phyloP scores from a whole-genome alignment of 2,888 invertebrate genomes.

The Leptogaster cylindrica region DNA sequence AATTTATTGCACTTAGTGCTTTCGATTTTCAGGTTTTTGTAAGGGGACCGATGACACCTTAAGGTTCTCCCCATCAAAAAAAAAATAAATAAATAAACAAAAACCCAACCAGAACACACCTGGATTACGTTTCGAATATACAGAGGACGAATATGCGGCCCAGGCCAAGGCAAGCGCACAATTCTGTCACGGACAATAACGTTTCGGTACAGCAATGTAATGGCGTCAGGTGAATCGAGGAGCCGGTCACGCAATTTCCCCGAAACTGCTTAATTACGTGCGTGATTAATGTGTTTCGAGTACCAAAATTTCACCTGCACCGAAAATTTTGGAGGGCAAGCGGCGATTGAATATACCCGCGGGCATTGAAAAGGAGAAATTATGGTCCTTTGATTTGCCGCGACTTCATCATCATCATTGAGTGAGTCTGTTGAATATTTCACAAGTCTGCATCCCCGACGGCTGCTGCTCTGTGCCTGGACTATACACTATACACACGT shows the following conservation, averaged over 20 bases:
- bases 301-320: too few relatives aligned
- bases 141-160: not conserved
- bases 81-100: too few relatives aligned
- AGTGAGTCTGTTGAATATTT: too few relatives aligned
- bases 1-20: constrained; percentile 28
- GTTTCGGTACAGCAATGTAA: not conserved
- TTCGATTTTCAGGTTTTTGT: constrained; percentile 5
- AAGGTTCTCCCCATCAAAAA: too few relatives aligned
- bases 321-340: too few relatives aligned
- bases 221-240: not conserved
- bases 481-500: too few relatives aligned
- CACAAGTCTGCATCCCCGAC: too few relatives aligned
- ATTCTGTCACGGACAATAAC: not conserved
- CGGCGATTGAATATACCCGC: too few relatives aligned
- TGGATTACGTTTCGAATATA: too few relatives aligned
- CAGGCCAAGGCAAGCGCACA: not conserved
- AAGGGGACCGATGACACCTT: constrained; percentile 9
- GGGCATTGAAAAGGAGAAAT: not conserved
- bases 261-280: constrained; percentile 10
- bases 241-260: constrained; percentile 22
- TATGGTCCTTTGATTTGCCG: not conserved
- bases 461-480: not conserved
- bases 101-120: constrained; percentile 6
- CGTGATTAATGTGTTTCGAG: constrained; percentile 11
- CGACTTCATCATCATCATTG: not conserved